Evolutionary conservation across 2,888 invertebrate species (phyloP), one percentile per base, ranked within the genome.

Genomic region (Sesamia inferens): DNA sequence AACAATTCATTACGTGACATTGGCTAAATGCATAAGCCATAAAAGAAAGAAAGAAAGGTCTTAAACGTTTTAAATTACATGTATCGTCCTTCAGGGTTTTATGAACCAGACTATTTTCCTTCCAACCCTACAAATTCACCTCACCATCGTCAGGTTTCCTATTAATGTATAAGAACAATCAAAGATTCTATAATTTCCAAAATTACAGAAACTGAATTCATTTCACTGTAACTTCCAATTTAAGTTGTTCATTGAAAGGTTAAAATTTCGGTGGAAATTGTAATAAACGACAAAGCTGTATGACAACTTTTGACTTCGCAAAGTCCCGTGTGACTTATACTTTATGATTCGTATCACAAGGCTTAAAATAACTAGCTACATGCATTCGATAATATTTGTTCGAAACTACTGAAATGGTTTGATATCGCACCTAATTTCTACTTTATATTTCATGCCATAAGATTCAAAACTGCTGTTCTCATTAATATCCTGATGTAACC

Each of bases 171-270:
- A 51, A n/a, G 6, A 63, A 31, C 48, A 6, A 76, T 85, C 78
- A 63, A 16, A 72, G 76, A 76, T 79, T 76, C 51, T 65, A 68
- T 74, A 62, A 74, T 72, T 80, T 71, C 16, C 8, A 14, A 77
- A 79, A 58, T 68, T 47, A 39, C 57, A 10, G 0, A 47, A 68
- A 66, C 24, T 57, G 8, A 44, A 1, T 54, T 55, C 19, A 0
- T 22, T 59, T 16, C 6, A 51, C 10, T 7, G 22, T 22, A 69
- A 74, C 39, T 22, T 58, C n/a, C 4, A 51, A 71, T 70, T 11
- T 75, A 69, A 55, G 3, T 1, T 6, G 5, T 2, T 51, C 1
- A 10, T 0, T 4, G 24, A 47, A 71, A 42, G 62, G 48, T 68
- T 54, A 5, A 19, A 47, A 71, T 54, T 57, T 47, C 22, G 10